Base-by-base conservation (phyloP, 2,888 invertebrate species). In the Baronia brevicornis region DNA sequence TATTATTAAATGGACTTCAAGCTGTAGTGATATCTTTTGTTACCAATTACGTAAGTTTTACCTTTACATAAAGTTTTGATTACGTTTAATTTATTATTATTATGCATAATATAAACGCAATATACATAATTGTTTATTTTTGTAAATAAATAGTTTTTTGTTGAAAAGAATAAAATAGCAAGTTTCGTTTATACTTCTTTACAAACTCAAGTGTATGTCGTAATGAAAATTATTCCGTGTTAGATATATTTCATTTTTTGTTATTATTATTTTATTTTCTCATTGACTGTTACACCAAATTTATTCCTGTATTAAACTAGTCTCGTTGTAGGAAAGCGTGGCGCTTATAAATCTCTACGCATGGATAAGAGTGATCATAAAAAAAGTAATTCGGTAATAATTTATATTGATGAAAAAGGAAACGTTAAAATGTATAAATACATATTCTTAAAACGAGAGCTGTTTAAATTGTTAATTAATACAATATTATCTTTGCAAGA, bases 1-100 rank as follows among this genome's bases (percentile, higher is more conserved):
- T 72, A 70, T 65, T 66, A 40, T 51, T 49, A 46, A 36, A 35
- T 39, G 36, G 35, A 41, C 36, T 41, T 36, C 35, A 43, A 33
- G 51, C 48, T 57, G 58, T 71, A 75, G 78, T 78, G 77, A 78
- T 79, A 75, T 71, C 61, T 66, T 72, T 66, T 58, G 79, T 79
- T 79, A 78, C 80, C 79, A 78, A 57, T 50, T 67, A 60, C 49
- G 55, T 72, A 68, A 62, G 54, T 60, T 52, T 58, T 54, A 50
- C 33, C 46, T 63, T 57, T 62, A 48, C 61, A n/a, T 67, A 61
- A 52, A 56, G 17, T 45, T 54, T 51, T 48, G 34, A 52, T 61
- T 60, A 52, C 44, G 40, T 54, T 59, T 50, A 39, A 41, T 40
- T 38, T 38, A 32, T 21, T 39, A 39, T 39, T 42, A 38, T 34